These are phyloP conservation scores for Anser cygnoides DNA, from an alignment of 2,113 vertebrate species.

Conservation along the genomic window DNA sequence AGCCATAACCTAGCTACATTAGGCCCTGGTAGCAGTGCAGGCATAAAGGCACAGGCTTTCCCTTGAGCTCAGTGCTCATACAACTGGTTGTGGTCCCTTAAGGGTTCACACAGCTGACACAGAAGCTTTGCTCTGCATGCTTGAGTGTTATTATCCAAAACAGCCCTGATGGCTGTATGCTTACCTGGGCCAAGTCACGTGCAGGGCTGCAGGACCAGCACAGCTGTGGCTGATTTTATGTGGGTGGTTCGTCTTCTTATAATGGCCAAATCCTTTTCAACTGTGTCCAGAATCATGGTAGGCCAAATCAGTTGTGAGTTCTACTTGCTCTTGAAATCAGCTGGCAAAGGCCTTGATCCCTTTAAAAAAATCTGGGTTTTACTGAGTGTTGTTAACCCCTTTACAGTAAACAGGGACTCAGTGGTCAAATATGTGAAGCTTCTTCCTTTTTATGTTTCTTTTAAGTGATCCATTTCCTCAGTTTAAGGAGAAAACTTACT, in stretches of 20 bases:
- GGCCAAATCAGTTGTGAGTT: not conserved
- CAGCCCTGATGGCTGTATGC: too few relatives aligned
- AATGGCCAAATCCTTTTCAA: not conserved
- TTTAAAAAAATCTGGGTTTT: not conserved
- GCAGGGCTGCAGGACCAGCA: not conserved
- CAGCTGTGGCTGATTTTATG: not conserved
- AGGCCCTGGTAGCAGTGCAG: not conserved
- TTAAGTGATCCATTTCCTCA: not conserved
- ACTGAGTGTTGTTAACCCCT: not conserved
- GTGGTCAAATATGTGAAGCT: not conserved
- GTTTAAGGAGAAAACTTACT: not conserved
- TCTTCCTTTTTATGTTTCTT: not conserved
- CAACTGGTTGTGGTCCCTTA: not conserved
- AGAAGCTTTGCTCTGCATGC: not conserved
- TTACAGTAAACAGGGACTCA: not conserved
- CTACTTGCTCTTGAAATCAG: not conserved
- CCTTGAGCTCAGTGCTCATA: not conserved
- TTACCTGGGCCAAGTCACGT: not conserved
- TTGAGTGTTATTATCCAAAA: not conserved
- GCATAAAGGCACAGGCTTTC: not conserved
- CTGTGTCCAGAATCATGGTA: not conserved
- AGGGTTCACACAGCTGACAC: not conserved
- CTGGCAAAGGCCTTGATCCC: not conserved
- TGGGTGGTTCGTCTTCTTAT: not conserved
- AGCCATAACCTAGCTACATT: not conserved